Evolutionary conservation across 1,140 invertebrate species (phyloP).

Genomic region (Camponotus pennsylvanicus): DNA sequence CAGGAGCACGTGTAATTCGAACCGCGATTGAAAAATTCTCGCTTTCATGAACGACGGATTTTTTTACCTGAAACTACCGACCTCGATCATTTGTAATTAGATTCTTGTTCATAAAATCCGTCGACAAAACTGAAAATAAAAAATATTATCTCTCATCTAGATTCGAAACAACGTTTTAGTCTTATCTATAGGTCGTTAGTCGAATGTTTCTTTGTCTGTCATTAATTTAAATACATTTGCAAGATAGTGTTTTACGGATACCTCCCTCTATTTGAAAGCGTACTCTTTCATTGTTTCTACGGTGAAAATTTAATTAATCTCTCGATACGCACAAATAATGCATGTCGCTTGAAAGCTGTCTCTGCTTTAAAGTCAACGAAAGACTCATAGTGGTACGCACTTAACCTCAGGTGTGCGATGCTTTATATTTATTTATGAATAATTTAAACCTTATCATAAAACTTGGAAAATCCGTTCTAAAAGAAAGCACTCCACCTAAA

Average conservation of each 20-base stretch:
- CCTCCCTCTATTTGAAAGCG: background rate
- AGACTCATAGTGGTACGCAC: background rate
- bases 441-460: background rate
- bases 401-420: too few relatives aligned
- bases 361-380: background rate
- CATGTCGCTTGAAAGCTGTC: background rate
- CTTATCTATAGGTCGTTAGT: background rate
- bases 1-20: background rate
- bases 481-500: background rate
- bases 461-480: background rate
- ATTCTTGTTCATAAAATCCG: background rate
- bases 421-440: conserved; percentile 1
- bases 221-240: background rate
- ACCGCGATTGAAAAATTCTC: background rate
- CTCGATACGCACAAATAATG: background rate
- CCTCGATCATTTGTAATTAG: background rate
- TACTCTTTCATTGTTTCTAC: background rate
- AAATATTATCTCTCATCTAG: background rate
- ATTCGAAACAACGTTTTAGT: background rate
- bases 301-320: background rate
- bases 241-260: background rate
- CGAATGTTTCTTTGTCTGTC: background rate
- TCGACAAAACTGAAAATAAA: background rate
- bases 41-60: background rate
- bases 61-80: background rate